Percentiles rank a stretch among this genome's conserved stretches.
These are phyloP conservation scores for Suillia variegata DNA, from an alignment of 2,888 invertebrate genomes.

Conservation along the genomic window DNA sequence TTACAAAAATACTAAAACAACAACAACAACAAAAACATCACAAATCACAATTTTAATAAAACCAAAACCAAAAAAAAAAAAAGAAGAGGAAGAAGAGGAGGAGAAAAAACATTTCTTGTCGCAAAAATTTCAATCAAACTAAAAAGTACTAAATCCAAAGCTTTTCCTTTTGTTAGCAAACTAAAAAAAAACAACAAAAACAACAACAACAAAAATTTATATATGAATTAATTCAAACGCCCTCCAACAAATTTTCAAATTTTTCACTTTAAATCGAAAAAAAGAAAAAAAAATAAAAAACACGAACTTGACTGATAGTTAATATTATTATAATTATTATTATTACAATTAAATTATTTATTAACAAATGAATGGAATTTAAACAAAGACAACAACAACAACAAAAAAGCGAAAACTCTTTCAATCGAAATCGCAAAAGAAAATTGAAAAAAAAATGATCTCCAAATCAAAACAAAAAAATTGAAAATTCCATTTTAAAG, in stretches of 20 bases:
- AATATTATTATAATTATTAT: constrained; percentile 31
- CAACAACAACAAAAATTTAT: neutral
- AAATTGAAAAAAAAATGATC: constrained; percentile 8
- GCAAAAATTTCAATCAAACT: constrained; percentile 7
- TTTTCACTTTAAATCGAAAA: constrained; percentile 14
- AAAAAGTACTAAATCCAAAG: neutral
- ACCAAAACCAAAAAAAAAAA: no score
- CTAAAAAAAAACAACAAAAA: neutral
- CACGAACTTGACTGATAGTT: constrained; percentile 39
- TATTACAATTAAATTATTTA: constrained; percentile 10
- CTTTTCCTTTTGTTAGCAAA: constrained; percentile 6
- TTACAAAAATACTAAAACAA: no score
- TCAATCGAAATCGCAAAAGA: constrained; percentile 3
- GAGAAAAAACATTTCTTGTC: constrained; percentile 3
- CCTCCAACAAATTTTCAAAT: constrained; percentile 19
- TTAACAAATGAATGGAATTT: neutral
- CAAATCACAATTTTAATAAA: no score
- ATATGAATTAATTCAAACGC: no score
- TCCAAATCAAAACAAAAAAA: constrained; percentile 4
- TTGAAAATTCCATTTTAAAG: constrained; percentile 1
- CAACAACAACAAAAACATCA: constrained; percentile 7
- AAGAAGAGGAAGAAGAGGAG: no score
- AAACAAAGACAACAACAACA: constrained; percentile 4
- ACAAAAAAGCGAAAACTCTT: constrained; percentile 5
- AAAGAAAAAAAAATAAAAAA: constrained; percentile 7